Evolutionary conservation across 2,888 invertebrate genomes (phyloP), one percentile per base, ranked within the genome.

Genomic region (Eucera pruinosa): DNA sequence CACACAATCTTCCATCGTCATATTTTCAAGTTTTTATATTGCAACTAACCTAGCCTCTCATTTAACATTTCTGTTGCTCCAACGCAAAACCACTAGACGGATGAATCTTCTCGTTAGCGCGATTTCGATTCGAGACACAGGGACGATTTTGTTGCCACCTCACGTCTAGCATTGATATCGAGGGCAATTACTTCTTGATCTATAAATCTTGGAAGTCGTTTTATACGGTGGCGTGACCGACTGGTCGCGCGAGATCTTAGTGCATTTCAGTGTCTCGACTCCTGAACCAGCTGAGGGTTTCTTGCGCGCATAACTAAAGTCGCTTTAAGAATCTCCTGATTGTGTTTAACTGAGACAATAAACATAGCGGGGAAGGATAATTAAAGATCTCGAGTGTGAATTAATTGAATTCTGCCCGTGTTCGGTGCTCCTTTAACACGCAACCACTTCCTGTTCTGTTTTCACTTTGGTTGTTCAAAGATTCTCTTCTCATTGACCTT

Each of bases 151-250:
- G 71, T 54, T 71, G 36, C 39, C 64, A 25, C 23, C 60, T 71
- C 65, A 47, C 70, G 70, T 54, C 11, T 25, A 30, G 57, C 48
- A 43, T 54, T 61, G 72, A 72, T 66, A 65, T 76, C 23, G 71
- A 36, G 75, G 58, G 71, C 77, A 78, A 78, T 78, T 78, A 78
- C 65, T 78, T 71, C 71, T 77, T 58, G 64, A 68, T 68, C 64
- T 68, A 78, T 79, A 72, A 79, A 79, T 78, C 78, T 64, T 52
- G 43, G 43, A 52, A 33, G 62, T 62, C 52, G 80, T 73, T 78
- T 69, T 72, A 72, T 55, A 65, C 54, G 79, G 50, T 60, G 73
- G 78, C 68, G 71, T 64, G 79, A 78, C 79, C 72, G 60, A 65
- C 52, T 52, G 67, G 62, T 64, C 71, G 62, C 66, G 50, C 65